Conservation (phyloP, 2,797 vertebrate species). For the Coluber constrictor region DNA sequence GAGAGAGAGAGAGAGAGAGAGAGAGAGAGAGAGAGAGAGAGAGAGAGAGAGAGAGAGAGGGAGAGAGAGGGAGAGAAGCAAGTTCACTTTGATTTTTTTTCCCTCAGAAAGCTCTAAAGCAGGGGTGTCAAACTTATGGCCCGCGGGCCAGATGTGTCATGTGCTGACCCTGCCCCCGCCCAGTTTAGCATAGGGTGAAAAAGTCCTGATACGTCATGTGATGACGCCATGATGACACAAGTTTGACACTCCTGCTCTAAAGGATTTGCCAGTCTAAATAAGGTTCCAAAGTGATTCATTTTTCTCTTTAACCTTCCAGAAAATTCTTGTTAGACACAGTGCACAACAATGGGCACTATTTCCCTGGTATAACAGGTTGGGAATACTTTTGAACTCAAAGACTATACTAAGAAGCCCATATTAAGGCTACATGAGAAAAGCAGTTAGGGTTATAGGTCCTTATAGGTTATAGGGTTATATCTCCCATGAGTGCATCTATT, state of each 20-base stretch:
- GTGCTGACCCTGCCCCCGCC: too few relatives aligned
- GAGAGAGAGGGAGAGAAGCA: background rate
- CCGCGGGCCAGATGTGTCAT: too few relatives aligned
- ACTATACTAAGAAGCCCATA: background rate
- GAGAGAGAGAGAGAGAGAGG: too few relatives aligned
- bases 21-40: too few relatives aligned
- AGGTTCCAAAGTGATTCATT: background rate
- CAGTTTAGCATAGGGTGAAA: too few relatives aligned
- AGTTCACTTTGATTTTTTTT: background rate
- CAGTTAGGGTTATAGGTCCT: background rate
- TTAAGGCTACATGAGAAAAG: too few relatives aligned
- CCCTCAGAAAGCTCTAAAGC: background rate
- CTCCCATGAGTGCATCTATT: background rate
- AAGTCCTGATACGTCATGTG: too few relatives aligned
- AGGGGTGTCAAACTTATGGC: too few relatives aligned
- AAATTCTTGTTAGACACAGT: background rate
- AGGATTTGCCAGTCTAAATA: background rate
- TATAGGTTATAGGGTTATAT: too few relatives aligned
- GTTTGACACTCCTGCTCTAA: background rate
- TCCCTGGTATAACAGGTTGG: background rate
- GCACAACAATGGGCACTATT: background rate
- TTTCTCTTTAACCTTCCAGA: background rate
- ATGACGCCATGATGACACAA: rapidly evolving
- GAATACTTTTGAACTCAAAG: background rate
- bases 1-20: too few relatives aligned